Evolutionary conservation across 2,888 invertebrate genomes (phyloP).

Genomic region (Ormyrus pomaceus): DNA sequence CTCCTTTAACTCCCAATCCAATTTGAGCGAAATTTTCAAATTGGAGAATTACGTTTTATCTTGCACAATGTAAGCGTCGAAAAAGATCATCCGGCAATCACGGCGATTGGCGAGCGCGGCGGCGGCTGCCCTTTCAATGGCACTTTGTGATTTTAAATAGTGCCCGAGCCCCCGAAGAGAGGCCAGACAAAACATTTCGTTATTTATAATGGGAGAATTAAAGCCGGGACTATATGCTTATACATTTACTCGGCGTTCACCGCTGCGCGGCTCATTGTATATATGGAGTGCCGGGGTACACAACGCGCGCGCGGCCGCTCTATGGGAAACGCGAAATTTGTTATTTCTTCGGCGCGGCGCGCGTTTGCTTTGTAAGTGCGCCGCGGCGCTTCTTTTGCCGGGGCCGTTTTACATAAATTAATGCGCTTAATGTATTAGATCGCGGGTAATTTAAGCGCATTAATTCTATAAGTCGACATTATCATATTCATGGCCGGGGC

Average conservation of each 20-base stretch:
- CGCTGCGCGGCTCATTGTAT: no score
- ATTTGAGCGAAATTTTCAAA: constrained; percentile 40
- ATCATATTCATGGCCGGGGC: constrained; percentile 7
- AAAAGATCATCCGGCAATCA: constrained; percentile 41
- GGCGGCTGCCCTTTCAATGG: not conserved
- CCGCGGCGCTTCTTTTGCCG: no score
- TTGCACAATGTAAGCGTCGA: constrained; percentile 20
- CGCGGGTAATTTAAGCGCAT: no score
- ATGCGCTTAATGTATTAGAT: no score
- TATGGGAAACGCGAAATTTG: constrained; percentile 4
- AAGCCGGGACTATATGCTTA: no score
- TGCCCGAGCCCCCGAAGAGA: not conserved
- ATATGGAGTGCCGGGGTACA: no score
- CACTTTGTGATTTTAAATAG: constrained; percentile 37
- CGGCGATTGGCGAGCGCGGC: constrained; percentile 3
- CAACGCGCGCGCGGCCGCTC: no score
- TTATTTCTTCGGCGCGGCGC: not conserved
- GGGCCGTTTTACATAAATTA: no score
- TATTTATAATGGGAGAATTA: constrained; percentile 1
- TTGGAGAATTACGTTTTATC: constrained; percentile 29
- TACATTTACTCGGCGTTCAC: no score
- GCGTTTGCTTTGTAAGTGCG: no score
- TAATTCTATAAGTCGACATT: no score
- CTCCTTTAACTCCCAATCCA: constrained; percentile 19
- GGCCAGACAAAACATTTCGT: constrained; percentile 13